Base-by-base conservation (phyloP, 2,113 vertebrate species). In the Shinisaurus crocodilurus region DNA sequence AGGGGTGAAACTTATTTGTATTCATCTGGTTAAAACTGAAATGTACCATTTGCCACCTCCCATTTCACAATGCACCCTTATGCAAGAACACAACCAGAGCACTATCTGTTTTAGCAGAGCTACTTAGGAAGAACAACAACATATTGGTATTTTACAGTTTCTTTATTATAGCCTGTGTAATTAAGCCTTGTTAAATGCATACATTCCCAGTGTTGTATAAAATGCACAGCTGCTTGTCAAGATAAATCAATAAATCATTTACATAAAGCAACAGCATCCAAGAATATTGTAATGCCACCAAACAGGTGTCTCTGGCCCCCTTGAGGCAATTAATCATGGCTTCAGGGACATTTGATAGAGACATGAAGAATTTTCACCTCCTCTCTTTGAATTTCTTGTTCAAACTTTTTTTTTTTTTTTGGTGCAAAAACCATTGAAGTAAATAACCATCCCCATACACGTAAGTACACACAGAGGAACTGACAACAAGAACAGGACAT, bases 181-280 rank as follows among this genome's bases (percentile, higher is more conserved):
- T 94, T 92, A 92, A 82, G 93, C 92, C 48, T 3, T 86, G 2
- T 89, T 91, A 92, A 94, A 87, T 48, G 67, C 76, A 95, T 91
- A 80, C 86, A 91, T 93, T 29, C 12, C 87, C 90, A 88, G 50
- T 91, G 74, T 57, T 93, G 89, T 91, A 29, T 87, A 92, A 90
- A 90, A 90, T 70, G 27, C 89, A 86, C 89, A 90, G 63, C 93
- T 93, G 54, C 72, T 29, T 83, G 72, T 82, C 92, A 86, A 37
- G 27, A 34, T 89, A 86, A 1, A 72, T 93, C 81, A 79, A 93
- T 91, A 90, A 85, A 34, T 25, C 88, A 93, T 87, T 93, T 86
- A 50, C 87, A 82, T 5, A 75, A 65, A 89, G 29, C 15, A 88
- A 27, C 7, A 88, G 6, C 83, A 89, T 4, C n/a, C 20, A 40